Base-by-base conservation (phyloP, 2,797 vertebrate genomes). In the Hippocampus kuda region DNA sequence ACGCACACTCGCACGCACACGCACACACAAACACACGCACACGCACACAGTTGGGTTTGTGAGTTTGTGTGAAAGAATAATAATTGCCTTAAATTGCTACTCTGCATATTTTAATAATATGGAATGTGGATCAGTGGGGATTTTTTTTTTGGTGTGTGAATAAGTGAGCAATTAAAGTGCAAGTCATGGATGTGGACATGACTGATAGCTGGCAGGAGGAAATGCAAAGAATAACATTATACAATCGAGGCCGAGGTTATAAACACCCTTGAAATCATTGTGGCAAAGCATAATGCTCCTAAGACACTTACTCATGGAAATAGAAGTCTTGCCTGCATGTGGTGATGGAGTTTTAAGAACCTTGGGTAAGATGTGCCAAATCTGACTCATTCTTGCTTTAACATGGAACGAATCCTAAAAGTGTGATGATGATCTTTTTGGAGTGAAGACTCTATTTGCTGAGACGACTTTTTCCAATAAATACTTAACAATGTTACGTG, bases 151-250 rank as follows among this genome's bases (percentile, higher is more conserved):
- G 42, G 69, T 80, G 70, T 77, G 69, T 81, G 70, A 73, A 78
- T 75, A 62, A 73, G 67, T 81, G 67, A 75, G 83, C 82, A 77
- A 83, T 83, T 83, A 72, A 83, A 75, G 73, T 71, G 65, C 73
- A 42, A 66, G 71, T 75, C 75, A 72, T 75, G 24, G 73, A 74
- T 70, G 69, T 70, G 73, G 74, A 79, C 67, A 71, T 81, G 56
- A 77, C 68, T 75, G 78, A 85, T 73, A 78, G 75, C 70, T 73
- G 72, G 30, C 26, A 70, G 46, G 71, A 77, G 78, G 74, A 60
- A 68, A 61, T 68, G 71, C 24, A 49, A 27, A 65, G 4, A 34
- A 15, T 20, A 46, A 12, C 9, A 12, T 18, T 11, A 38, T 60
- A 20, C 18, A 34, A 61, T 22, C 1, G 30, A 34, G 27, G 16